Percentiles rank a stretch among this genome's conserved stretches.
These are phyloP conservation scores for Serrognathus titanus DNA, from an alignment of 2,888 invertebrate genomes.

Conservation along the genomic window DNA sequence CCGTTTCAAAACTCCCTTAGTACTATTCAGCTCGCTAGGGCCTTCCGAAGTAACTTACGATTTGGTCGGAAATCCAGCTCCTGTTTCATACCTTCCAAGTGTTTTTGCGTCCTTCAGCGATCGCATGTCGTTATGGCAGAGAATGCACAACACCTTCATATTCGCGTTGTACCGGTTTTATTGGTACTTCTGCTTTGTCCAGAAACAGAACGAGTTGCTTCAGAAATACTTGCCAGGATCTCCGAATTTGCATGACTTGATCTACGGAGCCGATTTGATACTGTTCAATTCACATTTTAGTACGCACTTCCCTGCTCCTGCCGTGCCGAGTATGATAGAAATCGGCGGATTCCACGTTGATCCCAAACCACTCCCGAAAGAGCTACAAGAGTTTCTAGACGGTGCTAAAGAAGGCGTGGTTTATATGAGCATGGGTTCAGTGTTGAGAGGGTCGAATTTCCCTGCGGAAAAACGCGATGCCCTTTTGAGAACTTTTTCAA, in stretches of 20 bases:
- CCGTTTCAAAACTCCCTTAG: slow-evolving; percentile 34
- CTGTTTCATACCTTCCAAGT: slow-evolving; percentile 51
- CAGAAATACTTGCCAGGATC: slow-evolving; percentile 28
- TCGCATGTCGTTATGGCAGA: slow-evolving; percentile 51
- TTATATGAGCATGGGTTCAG: slow-evolving; percentile 16
- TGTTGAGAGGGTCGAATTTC: slow-evolving; percentile 53
- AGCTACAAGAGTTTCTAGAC: too few relatives aligned
- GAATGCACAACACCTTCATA: slow-evolving; percentile 51
- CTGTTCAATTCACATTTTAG: slow-evolving; percentile 48
- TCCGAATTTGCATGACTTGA: slow-evolving; percentile 21
- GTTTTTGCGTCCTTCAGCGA: slow-evolving; percentile 45
- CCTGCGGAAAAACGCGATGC: slow-evolving; percentile 50
- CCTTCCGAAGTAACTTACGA: slow-evolving; percentile 47
- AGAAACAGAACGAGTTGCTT: slow-evolving; percentile 20
- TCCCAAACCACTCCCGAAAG: slow-evolving; percentile 19
- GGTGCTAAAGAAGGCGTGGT: too few relatives aligned
- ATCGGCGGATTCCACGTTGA: slow-evolving; percentile 52
- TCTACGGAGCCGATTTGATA: slow-evolving; percentile 29
- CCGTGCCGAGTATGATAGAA: slow-evolving; percentile 54
- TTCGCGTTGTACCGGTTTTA: slow-evolving; percentile 32
- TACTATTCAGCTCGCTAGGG: slow-evolving; percentile 43
- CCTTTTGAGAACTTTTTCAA: slow-evolving; percentile 55
- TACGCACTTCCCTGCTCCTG: slow-evolving; percentile 50
- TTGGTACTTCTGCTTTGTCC: slow-evolving; percentile 18
- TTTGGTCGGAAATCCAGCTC: slow-evolving; percentile 48